A percentile compares a stretch with the other conserved stretches of the same genome.
These are phyloP conservation scores for Lordiphosa stackelbergi DNA, from an alignment of 1,140 invertebrate genomes.

Conservation along the genomic window DNA sequence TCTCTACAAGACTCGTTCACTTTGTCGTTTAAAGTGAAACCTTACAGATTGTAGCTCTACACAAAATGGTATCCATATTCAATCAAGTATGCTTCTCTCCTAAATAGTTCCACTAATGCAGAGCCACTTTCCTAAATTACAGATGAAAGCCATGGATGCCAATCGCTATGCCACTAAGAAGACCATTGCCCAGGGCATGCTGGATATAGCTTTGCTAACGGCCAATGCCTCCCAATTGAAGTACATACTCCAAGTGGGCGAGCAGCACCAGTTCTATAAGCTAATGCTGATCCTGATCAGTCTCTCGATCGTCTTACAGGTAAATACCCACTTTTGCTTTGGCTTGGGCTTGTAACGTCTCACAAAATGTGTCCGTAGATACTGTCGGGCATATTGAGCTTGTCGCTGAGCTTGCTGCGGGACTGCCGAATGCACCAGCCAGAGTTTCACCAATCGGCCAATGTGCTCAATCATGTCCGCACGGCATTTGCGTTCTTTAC, in stretches of 20 bases:
- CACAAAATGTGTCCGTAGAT: constrained; percentile 68
- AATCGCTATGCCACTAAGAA: constrained; percentile 92
- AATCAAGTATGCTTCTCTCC: constrained; percentile 11
- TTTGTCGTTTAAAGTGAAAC: constrained; percentile 1
- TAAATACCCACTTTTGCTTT: constrained; percentile 73
- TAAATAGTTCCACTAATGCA: neutral
- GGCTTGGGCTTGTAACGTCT: constrained; percentile 24
- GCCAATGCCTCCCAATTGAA: constrained; percentile 93
- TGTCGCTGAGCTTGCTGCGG: constrained; percentile 84
- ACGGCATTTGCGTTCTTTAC: constrained; percentile 85
- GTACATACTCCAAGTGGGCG: constrained; percentile 89
- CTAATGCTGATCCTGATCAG: constrained; percentile 88
- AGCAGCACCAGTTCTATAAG: constrained; percentile 89
- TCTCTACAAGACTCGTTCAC: constrained; percentile 4
- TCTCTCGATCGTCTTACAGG: constrained; percentile 92
- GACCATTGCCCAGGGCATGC: constrained; percentile 89
- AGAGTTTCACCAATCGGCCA: constrained; percentile 83
- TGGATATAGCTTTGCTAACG: constrained; percentile 87
- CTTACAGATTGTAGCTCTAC: neutral
- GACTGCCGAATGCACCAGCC: constrained; percentile 86
- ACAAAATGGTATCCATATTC: constrained; percentile 30
- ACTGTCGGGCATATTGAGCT: constrained; percentile 82
- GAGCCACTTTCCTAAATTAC: constrained; percentile 35
- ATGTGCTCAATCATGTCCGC: constrained; percentile 84
- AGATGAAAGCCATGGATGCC: constrained; percentile 85